Evolutionary conservation across 2,797 vertebrate species (phyloP).

Genomic region (Poecilia wingei): DNA sequence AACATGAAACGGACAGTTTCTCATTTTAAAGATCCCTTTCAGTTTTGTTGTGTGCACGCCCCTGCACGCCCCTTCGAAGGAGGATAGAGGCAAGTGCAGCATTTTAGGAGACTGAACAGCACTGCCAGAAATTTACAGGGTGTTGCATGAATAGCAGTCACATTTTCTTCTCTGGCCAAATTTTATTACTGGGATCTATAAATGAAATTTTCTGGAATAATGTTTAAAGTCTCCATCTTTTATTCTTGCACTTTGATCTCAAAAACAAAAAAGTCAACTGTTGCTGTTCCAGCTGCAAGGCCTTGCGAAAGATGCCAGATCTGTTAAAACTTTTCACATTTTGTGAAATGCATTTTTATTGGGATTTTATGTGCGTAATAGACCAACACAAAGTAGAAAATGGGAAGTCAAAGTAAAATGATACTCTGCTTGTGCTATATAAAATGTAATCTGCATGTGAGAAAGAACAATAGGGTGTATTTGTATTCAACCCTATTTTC

Average conservation of each 20-base stretch:
- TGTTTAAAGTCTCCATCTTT: conserved; percentile 37
- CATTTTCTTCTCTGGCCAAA: conserved; percentile 6
- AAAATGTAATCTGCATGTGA: background rate
- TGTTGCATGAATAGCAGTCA: conserved; percentile 50
- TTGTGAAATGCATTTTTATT: background rate
- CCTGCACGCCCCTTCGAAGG: conserved; percentile 24
- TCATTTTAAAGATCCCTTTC: conserved; percentile 62
- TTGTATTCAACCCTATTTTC: background rate
- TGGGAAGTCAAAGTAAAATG: background rate
- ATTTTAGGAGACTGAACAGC: conserved; percentile 48
- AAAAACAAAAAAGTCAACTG: conserved; percentile 14
- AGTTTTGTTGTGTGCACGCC: conserved; percentile 14
- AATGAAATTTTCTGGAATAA: conserved; percentile 30
- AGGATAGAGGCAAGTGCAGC: conserved; percentile 33
- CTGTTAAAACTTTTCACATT: background rate
- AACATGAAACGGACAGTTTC: conserved; percentile 48
- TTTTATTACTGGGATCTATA: conserved; percentile 20
- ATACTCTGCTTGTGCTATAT: background rate
- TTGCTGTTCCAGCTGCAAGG: conserved; percentile 1
- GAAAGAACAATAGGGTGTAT: background rate
- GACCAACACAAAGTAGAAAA: background rate
- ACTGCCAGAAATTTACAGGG: conserved; percentile 64
- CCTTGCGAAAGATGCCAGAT: background rate
- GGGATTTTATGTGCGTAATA: background rate
- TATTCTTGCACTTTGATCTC: conserved; percentile 15